These are phyloP conservation scores for Euplagia quadripunctaria DNA, from an alignment of 2,888 invertebrate genomes.

Conservation along the genomic window DNA sequence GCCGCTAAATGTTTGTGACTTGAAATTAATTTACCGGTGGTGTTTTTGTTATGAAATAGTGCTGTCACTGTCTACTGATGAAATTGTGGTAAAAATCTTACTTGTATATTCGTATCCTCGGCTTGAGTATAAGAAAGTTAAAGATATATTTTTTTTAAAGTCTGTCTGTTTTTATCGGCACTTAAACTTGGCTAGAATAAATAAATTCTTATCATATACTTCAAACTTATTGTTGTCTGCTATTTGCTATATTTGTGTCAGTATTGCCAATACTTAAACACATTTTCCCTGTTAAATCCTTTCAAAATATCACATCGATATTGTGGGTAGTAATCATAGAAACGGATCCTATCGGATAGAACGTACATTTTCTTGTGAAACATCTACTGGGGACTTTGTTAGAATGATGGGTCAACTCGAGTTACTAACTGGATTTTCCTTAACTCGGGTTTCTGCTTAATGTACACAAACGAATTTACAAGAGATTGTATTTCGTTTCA, in stretches of 20 bases:
- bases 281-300: too few species aligned
- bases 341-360: too few species aligned
- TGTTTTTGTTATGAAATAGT: not conserved
- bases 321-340: too few species aligned
- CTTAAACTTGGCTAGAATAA: constrained; percentile 23
- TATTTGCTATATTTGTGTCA: not conserved
- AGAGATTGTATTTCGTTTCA: too few species aligned
- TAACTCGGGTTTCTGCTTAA: too few species aligned
- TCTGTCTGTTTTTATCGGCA: constrained; percentile 11
- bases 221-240: not conserved
- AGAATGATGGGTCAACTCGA: too few species aligned
- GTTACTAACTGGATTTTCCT: too few species aligned
- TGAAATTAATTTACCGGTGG: not conserved
- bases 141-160: not conserved
- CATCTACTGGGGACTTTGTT: too few species aligned
- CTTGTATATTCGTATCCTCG: constrained; percentile 9
- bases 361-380: too few species aligned
- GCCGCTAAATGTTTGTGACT: not conserved
- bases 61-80: not conserved
- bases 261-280: not conserved
- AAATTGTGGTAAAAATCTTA: constrained; percentile 24
- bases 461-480: too few species aligned
- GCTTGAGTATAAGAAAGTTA: not conserved
- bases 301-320: too few species aligned
- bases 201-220: constrained; percentile 24